phyloP scores from a whole-genome alignment of 2,797 vertebrate genomes.

The Decapterus maruadsi region DNA sequence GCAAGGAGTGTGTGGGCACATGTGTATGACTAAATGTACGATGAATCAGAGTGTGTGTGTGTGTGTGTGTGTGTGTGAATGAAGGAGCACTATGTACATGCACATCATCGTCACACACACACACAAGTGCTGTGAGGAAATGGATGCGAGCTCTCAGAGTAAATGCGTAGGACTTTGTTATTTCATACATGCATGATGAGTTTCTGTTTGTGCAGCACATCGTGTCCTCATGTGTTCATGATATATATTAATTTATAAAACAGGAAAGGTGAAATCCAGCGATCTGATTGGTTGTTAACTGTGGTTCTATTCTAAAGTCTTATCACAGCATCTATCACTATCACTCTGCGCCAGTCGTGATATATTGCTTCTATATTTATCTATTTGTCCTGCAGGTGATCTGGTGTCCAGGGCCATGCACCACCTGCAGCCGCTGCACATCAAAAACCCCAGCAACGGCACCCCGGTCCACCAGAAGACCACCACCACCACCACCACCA shows the following conservation, averaged over 20 bases:
- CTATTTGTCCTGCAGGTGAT: slow-evolving; percentile 85
- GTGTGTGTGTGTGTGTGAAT: slow-evolving; percentile 21
- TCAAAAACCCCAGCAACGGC: slow-evolving; percentile 92
- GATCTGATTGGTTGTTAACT: no score
- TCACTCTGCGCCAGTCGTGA: no score
- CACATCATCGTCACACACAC: slow-evolving; percentile 6
- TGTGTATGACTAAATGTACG: slow-evolving; percentile 51
- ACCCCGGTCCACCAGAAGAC: slow-evolving; percentile 94
- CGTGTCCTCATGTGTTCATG: background rate
- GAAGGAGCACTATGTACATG: slow-evolving; percentile 20
- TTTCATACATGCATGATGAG: slow-evolving; percentile 11
- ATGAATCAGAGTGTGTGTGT: slow-evolving; percentile 51
- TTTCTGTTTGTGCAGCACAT: slow-evolving; percentile 9
- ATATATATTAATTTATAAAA: no score
- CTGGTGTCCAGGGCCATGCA: slow-evolving; percentile 97
- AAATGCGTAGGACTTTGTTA: slow-evolving; percentile 20
- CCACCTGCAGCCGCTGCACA: slow-evolving; percentile 94
- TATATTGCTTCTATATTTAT: no score
- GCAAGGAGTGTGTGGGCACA: slow-evolving; percentile 47
- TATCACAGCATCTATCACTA: no score
- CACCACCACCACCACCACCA: slow-evolving; percentile 62
- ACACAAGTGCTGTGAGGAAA: slow-evolving; percentile 36
- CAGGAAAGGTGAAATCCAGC: no score
- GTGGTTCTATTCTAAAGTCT: no score
- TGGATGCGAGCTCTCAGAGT: slow-evolving; percentile 19